These are phyloP conservation scores for Chironomus striatipennis DNA, from an alignment of 1,140 invertebrate genomes.

Conservation along the genomic window DNA sequence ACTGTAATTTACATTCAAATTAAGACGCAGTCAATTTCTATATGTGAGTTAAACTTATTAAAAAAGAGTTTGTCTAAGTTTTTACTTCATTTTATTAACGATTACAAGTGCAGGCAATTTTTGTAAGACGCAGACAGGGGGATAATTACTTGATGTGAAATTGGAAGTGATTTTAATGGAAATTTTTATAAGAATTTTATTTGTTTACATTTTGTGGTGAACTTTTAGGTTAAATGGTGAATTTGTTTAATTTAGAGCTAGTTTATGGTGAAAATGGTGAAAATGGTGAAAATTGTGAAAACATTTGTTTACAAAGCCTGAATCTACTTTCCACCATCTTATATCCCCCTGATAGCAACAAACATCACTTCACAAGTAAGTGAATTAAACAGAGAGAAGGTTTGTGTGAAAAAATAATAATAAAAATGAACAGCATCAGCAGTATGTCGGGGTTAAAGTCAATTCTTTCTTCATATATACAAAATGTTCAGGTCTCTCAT, in stretches of 20 bases:
- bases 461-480: not conserved
- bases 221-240: no score
- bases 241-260: no score
- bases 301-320: no score
- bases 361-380: not conserved
- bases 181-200: no score
- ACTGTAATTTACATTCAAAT: conserved; percentile 9
- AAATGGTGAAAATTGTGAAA: no score
- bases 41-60: not conserved
- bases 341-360: not conserved
- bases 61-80: no score
- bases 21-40: not conserved
- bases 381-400: not conserved
- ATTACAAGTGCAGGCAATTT: conserved; percentile 5
- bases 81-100: not conserved
- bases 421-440: not conserved
- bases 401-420: conserved; percentile 14
- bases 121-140: not conserved
- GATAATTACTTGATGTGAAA: no score
- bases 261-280: no score
- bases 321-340: no score
- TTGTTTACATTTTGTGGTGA: no score
- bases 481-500: not conserved
- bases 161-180: no score
- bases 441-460: not conserved